These are phyloP conservation scores for Cydia splendana DNA, from an alignment of 1,140 invertebrate genomes.

Conservation along the genomic window DNA sequence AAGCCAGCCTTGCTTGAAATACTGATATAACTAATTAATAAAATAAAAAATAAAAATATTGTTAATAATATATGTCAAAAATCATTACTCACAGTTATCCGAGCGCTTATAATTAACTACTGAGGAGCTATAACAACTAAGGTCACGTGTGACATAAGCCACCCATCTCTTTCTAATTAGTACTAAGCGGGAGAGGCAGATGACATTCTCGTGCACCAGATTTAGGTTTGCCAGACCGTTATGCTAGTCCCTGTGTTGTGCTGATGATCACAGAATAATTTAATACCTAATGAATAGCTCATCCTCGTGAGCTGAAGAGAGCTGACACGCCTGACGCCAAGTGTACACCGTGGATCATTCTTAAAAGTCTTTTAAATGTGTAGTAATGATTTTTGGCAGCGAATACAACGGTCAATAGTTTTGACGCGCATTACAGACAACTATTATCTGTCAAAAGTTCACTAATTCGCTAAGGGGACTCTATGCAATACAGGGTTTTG, in stretches of 20 bases:
- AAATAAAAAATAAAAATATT: neutral
- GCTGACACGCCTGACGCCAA: neutral
- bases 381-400: neutral
- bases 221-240: too few species aligned
- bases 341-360: neutral
- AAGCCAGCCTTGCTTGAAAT: conserved; percentile 33
- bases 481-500: conserved; percentile 71
- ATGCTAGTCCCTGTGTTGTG: too few species aligned
- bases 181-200: neutral
- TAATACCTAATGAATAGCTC: too few species aligned
- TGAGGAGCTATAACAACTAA: neutral
- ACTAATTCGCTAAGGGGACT: conserved; percentile 75
- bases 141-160: neutral
- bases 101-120: neutral
- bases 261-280: too few species aligned
- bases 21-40: conserved; percentile 16
- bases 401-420: neutral
- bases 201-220: too few species aligned
- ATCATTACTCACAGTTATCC: conserved; percentile 4
- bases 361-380: neutral
- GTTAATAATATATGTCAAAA: neutral
- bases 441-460: conserved; percentile 52
- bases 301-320: neutral
- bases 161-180: neutral
- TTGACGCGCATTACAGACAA: conserved; percentile 33